Evolutionary conservation across 2,797 vertebrate genomes (phyloP).

Genomic region (Tauraco hartlaubi): DNA sequence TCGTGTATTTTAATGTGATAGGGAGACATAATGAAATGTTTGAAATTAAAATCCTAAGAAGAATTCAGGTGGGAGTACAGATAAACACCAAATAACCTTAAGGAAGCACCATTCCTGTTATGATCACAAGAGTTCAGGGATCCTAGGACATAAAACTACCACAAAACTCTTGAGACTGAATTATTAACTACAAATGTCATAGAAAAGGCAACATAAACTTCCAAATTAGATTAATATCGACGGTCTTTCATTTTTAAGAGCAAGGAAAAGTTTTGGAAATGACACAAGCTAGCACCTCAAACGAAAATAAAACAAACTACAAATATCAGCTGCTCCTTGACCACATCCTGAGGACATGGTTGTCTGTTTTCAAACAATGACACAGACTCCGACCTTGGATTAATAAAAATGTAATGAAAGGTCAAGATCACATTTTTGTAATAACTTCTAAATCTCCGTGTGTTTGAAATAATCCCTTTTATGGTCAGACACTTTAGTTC

Average conservation of each 20-base stretch:
- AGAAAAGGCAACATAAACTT: not conserved
- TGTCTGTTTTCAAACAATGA: conserved; percentile 32
- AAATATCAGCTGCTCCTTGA: conserved; percentile 20
- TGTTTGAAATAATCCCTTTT: conserved; percentile 59
- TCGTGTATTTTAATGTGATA: not conserved
- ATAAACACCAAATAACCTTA: not conserved
- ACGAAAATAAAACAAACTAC: conserved; percentile 42
- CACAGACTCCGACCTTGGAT: not conserved
- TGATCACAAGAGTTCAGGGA: not conserved
- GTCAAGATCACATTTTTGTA: conserved; percentile 70
- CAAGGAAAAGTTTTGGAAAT: conserved; percentile 50
- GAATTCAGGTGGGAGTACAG: not conserved
- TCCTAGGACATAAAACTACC: not conserved
- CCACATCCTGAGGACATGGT: conserved; percentile 19
- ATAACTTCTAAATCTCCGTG: conserved; percentile 72
- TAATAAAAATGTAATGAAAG: conserved; percentile 76
- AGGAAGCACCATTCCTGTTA: not conserved
- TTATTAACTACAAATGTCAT: not conserved
- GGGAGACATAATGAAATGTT: not conserved
- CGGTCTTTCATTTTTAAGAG: not conserved
- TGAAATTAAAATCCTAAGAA: not conserved
- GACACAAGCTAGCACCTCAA: not conserved
- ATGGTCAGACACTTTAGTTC: conserved; percentile 59
- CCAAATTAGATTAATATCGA: not conserved
- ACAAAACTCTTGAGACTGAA: not conserved